Evolutionary conservation across 2,113 vertebrate species (phyloP).

Genomic region (Grammomys surdaster): DNA sequence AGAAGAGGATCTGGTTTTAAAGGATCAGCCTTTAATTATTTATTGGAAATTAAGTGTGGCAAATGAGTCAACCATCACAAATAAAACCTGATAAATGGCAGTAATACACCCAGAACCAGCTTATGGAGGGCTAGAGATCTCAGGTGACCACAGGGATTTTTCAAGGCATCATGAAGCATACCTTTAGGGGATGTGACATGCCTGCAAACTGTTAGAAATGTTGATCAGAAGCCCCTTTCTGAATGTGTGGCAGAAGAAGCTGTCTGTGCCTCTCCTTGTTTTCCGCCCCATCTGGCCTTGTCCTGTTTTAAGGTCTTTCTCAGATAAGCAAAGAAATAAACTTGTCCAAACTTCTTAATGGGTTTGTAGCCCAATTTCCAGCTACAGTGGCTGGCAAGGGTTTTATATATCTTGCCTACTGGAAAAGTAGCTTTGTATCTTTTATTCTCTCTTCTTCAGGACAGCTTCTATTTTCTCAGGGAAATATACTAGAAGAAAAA

Average conservation of each 20-base stretch:
- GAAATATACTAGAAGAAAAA: background rate
- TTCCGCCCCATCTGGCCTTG: background rate
- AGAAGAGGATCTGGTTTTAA: slow-evolving; percentile 46
- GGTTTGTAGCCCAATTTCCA: background rate
- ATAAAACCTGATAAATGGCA: slow-evolving; percentile 12
- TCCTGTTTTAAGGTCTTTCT: slow-evolving; percentile 7
- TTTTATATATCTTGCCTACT: background rate
- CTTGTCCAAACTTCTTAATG: slow-evolving; percentile 18
- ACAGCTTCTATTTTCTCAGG: background rate
- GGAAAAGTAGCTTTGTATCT: slow-evolving; percentile 9
- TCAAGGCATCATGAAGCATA: slow-evolving; percentile 20
- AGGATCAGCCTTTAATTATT: slow-evolving; percentile 32
- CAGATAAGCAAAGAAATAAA: background rate
- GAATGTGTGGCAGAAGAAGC: background rate
- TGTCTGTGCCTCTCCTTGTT: background rate
- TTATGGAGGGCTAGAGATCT: background rate
- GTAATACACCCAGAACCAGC: background rate
- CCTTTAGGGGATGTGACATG: background rate
- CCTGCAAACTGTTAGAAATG: background rate
- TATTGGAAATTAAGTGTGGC: slow-evolving; percentile 30
- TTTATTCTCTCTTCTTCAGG: slow-evolving; percentile 35
- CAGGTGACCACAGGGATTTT: background rate
- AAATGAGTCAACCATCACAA: slow-evolving; percentile 15
- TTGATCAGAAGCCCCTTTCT: background rate
- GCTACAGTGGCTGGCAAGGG: background rate